Base-by-base conservation (phyloP, 1,140 invertebrate species). In the Drosophila pseudoobscura region DNA sequence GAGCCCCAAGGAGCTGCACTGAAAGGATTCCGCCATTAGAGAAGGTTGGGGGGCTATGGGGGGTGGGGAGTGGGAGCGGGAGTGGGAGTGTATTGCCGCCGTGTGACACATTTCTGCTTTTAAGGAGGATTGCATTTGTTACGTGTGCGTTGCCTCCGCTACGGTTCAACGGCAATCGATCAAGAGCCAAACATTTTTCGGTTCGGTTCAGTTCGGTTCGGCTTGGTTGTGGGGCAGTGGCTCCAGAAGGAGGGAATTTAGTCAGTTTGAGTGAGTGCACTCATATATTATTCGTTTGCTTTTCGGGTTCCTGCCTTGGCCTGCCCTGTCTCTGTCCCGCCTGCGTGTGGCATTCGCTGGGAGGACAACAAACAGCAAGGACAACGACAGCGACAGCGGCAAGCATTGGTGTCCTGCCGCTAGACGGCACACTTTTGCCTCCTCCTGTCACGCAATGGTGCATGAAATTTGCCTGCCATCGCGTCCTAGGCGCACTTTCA, bases 71-170 rank as follows among this genome's bases (percentile, higher is more conserved):
- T 11, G 52, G 22, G 22, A 17, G 9, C 11, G 52, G 22, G 22
- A 31, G 0, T 41, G 56, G 43, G 41, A 35, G 52, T 54, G 56
- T 80, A 65, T 78, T 68, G 83, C 59, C 66, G 78, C 72, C 79
- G 68, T 90, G 82, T 87, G 87, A 90, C 87, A 90, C 82, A 90
- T 90, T 90, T 90, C 79, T 90, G 87, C 87, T 90, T 90, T 90
- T 90, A 90, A 90, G 87, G 76, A 78, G 88, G 70, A 90, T 90
- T 90, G 87, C 87, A 89, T 88, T 88, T 88, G 83, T 88, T 88
- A 88, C 84, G 83, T 83, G 83, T 88, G 83, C 83, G 83, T 89
- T 88, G 83, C 84, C 78, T 87, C 72, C 78, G 83, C 84, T 83
- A 72, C 83, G 83, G 79, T 88, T 88, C 83, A 88, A 76, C 83